These are phyloP conservation scores for Varanus komodoensis DNA, from an alignment of 2,113 vertebrate species.

Conservation along the genomic window DNA sequence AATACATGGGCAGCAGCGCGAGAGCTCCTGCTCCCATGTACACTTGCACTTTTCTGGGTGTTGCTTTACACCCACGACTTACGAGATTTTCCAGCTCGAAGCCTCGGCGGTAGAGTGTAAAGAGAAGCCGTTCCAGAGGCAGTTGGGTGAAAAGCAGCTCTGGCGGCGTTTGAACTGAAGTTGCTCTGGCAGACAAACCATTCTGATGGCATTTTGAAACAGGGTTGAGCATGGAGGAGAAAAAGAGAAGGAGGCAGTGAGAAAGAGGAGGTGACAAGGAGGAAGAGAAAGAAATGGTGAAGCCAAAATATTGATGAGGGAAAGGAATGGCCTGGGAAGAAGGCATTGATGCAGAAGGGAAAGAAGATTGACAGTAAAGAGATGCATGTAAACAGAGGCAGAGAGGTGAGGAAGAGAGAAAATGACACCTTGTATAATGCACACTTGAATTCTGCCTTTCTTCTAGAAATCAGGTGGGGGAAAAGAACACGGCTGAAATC, in stretches of 20 bases:
- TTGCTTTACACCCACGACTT: constrained; percentile 43
- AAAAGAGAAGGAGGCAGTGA: accelerated
- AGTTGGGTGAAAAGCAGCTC: constrained; percentile 61
- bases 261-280: not conserved
- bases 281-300: not conserved
- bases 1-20: not conserved
- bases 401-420: constrained; percentile 55
- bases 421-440: constrained; percentile 22
- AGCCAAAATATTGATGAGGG: not conserved
- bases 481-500: not conserved
- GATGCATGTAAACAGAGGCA: not conserved
- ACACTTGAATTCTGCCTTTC: not conserved
- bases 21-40: constrained; percentile 11
- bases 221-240: accelerated
- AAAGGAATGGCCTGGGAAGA: not conserved
- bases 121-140: constrained; percentile 71
- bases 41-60: not conserved
- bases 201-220: constrained; percentile 40
- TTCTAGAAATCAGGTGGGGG: not conserved
- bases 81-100: constrained; percentile 53
- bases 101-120: constrained; percentile 56
- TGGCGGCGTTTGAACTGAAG: constrained; percentile 62
- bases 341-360: not conserved
- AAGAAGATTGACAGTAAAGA: not conserved
- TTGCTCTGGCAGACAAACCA: constrained; percentile 60